Percentiles rank a stretch among this genome's conserved stretches.
Evolutionary conservation across 2,888 invertebrate genomes (phyloP).

Genomic region (Linnaemya vulpina): DNA sequence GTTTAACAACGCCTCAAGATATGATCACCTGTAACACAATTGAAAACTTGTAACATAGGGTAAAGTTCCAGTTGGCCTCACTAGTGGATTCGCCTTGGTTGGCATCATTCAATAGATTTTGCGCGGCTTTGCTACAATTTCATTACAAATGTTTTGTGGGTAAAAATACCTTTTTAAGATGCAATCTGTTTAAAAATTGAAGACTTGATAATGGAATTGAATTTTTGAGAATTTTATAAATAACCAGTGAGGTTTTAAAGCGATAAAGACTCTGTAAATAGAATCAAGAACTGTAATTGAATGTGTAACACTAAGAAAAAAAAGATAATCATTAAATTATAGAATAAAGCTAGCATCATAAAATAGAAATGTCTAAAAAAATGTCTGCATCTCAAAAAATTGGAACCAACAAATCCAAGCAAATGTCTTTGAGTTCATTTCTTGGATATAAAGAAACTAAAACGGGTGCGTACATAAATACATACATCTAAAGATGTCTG

Average conservation of each 20-base stretch:
- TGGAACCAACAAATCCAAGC: conserved; percentile 72
- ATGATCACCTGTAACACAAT: too few species aligned
- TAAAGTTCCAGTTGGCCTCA: too few species aligned
- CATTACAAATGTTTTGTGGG: neutral
- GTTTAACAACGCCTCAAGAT: too few species aligned
- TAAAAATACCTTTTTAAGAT: neutral
- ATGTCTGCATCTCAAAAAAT: conserved; percentile 43
- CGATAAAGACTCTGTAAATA: too few species aligned
- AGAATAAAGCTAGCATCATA: neutral
- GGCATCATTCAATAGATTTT: conserved; percentile 23
- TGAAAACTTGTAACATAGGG: too few species aligned
- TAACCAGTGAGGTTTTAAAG: neutral
- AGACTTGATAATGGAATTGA: neutral
- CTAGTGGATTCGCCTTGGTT: neutral
- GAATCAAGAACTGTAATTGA: neutral
- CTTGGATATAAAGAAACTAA: conserved; percentile 74
- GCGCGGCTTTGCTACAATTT: conserved; percentile 39
- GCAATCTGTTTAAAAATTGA: neutral
- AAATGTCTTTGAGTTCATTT: conserved; percentile 77
- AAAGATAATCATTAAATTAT: neutral
- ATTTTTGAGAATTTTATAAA: neutral
- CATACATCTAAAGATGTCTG: too few species aligned
- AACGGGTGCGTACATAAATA: conserved; percentile 40
- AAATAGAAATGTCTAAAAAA: conserved; percentile 56
- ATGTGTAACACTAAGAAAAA: neutral